These are phyloP conservation scores for Portevinia maculata DNA, from an alignment of 2,888 invertebrate species.

Conservation along the genomic window DNA sequence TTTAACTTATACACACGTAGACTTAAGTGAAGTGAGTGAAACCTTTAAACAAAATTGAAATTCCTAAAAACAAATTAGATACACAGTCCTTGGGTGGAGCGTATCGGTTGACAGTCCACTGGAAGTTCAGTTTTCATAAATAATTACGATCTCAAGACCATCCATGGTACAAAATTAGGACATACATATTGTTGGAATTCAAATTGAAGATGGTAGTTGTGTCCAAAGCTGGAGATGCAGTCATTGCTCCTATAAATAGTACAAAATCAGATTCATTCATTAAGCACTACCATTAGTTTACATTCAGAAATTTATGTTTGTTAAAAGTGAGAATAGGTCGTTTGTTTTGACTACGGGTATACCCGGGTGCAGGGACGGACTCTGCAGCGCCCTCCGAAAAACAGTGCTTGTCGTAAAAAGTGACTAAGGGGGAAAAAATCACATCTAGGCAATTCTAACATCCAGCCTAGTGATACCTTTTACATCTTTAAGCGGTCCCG, in stretches of 20 bases:
- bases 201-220: neutral
- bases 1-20: constrained; percentile 60
- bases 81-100: constrained; percentile 11
- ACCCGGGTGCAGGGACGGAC: too few relatives aligned
- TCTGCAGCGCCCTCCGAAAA: too few relatives aligned
- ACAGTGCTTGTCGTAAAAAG: too few relatives aligned
- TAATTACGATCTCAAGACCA: constrained; percentile 57
- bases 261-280: constrained; percentile 36
- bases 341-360: too few relatives aligned
- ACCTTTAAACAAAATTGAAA: constrained; percentile 11
- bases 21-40: constrained; percentile 49
- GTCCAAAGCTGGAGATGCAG: neutral
- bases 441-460: too few relatives aligned
- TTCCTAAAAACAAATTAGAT: constrained; percentile 10
- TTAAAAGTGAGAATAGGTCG: too few relatives aligned
- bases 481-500: too few relatives aligned
- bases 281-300: neutral
- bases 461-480: too few relatives aligned
- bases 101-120: neutral
- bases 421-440: too few relatives aligned
- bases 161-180: constrained; percentile 60
- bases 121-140: neutral
- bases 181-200: constrained; percentile 11
- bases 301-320: too few relatives aligned
- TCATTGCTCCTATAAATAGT: constrained; percentile 19